phyloP scores from a whole-genome alignment of 2,888 invertebrate genomes.

The Notodonta dromedarius region DNA sequence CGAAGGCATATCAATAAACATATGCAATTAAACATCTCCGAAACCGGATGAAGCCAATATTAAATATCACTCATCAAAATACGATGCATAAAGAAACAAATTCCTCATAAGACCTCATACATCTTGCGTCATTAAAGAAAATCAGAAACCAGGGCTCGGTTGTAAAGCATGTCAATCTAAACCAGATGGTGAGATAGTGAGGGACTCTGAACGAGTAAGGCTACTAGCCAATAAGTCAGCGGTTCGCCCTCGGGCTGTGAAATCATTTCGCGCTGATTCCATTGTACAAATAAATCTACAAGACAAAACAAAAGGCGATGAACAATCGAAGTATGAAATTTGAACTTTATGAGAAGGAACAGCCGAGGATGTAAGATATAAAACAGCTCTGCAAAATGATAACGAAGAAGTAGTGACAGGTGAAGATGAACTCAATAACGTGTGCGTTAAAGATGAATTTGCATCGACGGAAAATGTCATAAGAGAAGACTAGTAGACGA shows the following conservation, averaged over 20 bases:
- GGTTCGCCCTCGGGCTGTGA: conserved; percentile 61
- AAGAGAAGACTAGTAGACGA: conserved; percentile 48
- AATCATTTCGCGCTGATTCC: conserved; percentile 65
- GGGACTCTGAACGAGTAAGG: conserved; percentile 64
- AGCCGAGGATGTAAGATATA: conserved; percentile 45
- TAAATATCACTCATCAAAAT: conserved; percentile 39
- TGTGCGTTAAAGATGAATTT: conserved; percentile 42
- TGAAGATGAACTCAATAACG: conserved; percentile 29
- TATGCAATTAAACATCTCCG: conserved; percentile 29
- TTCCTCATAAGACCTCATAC: conserved; percentile 55
- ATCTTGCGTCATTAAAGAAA: conserved; percentile 69
- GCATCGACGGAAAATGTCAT: conserved; percentile 17
- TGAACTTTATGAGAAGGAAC: conserved; percentile 53
- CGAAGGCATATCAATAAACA: conserved; percentile 27
- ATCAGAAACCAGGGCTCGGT: conserved; percentile 60
- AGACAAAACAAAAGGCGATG: conserved; percentile 52
- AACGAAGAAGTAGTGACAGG: conserved; percentile 27
- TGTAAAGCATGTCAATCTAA: conserved; percentile 69
- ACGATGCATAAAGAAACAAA: conserved; percentile 37
- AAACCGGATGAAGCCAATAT: conserved; percentile 34
- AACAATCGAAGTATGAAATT: conserved; percentile 43
- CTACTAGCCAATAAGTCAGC: conserved; percentile 67
- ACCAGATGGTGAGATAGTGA: conserved; percentile 73
- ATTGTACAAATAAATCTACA: conserved; percentile 68
- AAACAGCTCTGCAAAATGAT: conserved; percentile 42